Conservation (phyloP, 2,888 invertebrate species). For the Helleia helle region DNA sequence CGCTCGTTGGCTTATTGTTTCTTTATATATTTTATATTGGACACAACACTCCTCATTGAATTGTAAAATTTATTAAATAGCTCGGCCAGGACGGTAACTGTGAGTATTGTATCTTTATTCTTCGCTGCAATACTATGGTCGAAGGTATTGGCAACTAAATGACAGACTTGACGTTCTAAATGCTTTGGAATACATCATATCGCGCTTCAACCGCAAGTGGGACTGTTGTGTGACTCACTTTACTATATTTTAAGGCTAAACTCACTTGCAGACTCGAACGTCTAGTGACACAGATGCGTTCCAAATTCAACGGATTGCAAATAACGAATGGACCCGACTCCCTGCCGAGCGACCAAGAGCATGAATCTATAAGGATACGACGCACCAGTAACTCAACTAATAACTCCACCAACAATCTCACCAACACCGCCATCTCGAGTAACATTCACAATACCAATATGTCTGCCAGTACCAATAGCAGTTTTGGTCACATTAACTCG, state of each 20-base stretch:
- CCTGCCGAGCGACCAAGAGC: slow-evolving; percentile 57
- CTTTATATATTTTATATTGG: background rate
- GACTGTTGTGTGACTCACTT: slow-evolving; percentile 6
- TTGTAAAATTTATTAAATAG: slow-evolving; percentile 3
- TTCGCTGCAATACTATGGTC: slow-evolving; percentile 5
- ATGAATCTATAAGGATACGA: slow-evolving; percentile 38
- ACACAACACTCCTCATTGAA: slow-evolving; percentile 4
- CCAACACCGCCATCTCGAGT: slow-evolving; percentile 12
- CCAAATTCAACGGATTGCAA: slow-evolving; percentile 60
- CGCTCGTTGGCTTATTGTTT: background rate
- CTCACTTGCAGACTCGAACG: slow-evolving; percentile 72
- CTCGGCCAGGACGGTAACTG: slow-evolving; percentile 7
- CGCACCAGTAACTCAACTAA: slow-evolving; percentile 26
- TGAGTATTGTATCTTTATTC: slow-evolving; percentile 7
- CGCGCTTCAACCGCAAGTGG: background rate
- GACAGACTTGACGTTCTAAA: background rate
- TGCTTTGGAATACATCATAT: background rate
- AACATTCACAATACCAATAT: slow-evolving; percentile 33
- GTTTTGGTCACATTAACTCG: background rate
- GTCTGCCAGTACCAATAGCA: background rate
- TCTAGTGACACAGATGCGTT: slow-evolving; percentile 71
- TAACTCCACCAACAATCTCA: slow-evolving; percentile 15
- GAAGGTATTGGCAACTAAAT: slow-evolving; percentile 1
- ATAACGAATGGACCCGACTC: slow-evolving; percentile 56
- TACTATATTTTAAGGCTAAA: slow-evolving; percentile 30